Evolutionary conservation across 2,888 invertebrate species (phyloP).

Genomic region (Scaeva pyrastri): DNA sequence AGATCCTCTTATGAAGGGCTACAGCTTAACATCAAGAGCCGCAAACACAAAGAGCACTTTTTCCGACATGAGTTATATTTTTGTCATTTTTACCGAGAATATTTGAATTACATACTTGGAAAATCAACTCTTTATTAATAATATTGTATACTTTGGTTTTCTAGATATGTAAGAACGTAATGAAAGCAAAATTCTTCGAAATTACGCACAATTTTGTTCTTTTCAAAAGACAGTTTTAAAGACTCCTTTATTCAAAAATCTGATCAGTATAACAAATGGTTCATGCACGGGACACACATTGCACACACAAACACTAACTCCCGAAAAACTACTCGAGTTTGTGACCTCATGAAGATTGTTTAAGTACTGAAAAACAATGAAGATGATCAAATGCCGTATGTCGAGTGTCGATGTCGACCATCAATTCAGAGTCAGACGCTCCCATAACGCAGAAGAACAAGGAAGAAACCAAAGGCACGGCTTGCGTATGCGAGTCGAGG

Average conservation of each 20-base stretch:
- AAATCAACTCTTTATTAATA: background rate
- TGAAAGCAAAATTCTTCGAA: background rate
- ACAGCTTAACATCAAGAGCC: conserved; percentile 25
- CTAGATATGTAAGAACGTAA: background rate
- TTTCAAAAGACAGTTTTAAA: background rate
- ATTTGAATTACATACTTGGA: background rate
- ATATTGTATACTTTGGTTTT: background rate
- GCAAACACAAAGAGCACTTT: conserved; percentile 54
- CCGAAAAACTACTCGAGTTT: conserved; percentile 13
- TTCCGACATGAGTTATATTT: conserved; percentile 43
- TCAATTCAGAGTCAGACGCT: conserved; percentile 51
- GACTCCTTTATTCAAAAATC: background rate
- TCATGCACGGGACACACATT: background rate
- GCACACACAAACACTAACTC: background rate
- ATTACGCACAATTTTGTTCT: background rate
- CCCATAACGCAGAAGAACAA: conserved; percentile 63
- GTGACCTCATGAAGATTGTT: conserved; percentile 46
- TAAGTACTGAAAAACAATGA: no score
- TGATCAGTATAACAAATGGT: background rate
- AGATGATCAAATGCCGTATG: conserved; percentile 55
- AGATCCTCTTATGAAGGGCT: conserved; percentile 68
- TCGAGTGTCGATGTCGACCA: no score
- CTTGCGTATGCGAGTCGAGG: background rate
- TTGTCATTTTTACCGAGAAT: conserved; percentile 40
- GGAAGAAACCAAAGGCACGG: conserved; percentile 5